Percentiles rank a stretch among this genome's conserved stretches.
Conservation (phyloP, 2,797 vertebrate species). For the Lepilemur ruficaudatus region DNA sequence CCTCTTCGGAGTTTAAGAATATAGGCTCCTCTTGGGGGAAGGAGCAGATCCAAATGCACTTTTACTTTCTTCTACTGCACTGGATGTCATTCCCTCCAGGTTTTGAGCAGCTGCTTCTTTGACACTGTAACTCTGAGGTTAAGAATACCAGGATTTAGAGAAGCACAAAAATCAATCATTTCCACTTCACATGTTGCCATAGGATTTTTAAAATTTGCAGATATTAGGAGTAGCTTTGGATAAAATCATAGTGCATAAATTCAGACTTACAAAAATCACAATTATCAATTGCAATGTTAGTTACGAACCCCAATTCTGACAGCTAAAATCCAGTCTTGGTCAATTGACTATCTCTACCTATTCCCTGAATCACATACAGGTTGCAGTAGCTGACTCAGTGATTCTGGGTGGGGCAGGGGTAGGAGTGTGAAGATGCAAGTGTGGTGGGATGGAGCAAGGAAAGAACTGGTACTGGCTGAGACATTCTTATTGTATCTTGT, state of each 20-base stretch:
- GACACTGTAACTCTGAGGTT: not conserved
- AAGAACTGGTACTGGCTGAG: not conserved
- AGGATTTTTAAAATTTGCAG: not conserved
- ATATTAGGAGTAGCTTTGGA: not conserved
- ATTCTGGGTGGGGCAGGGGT: not conserved
- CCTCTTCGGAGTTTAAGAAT: slow-evolving; percentile 28
- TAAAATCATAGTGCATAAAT: not conserved
- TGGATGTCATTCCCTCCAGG: not conserved
- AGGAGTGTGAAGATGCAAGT: not conserved
- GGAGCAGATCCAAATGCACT: not conserved
- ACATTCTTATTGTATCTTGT: not conserved
- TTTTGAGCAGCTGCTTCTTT: not conserved
- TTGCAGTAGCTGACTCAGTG: not conserved
- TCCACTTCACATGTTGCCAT: not conserved
- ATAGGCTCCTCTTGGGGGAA: not conserved
- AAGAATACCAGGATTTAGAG: not conserved
- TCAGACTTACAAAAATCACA: not conserved
- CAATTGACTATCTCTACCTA: fast-evolving
- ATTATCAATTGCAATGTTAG: not conserved
- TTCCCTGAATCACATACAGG: not conserved
- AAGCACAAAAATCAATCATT: not conserved
- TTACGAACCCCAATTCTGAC: not conserved
- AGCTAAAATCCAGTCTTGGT: not conserved
- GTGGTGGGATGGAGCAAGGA: not conserved
- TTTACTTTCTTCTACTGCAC: not conserved